Evolutionary conservation across 2,797 vertebrate genomes (phyloP).

Genomic region (Myotis findleyi): DNA sequence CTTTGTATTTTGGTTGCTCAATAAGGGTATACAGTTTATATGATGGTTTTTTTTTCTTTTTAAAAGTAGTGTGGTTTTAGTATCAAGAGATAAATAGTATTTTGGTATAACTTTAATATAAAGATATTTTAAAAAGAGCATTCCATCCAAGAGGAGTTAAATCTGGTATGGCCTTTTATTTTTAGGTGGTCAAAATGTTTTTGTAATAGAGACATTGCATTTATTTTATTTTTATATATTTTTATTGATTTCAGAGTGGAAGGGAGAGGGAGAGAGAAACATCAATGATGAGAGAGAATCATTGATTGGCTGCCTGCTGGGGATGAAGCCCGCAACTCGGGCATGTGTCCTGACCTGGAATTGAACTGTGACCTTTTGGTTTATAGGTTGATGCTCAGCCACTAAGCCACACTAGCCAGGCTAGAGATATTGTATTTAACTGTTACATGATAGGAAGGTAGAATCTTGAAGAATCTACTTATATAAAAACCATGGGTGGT

Average conservation of each 20-base stretch:
- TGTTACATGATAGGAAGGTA: neutral
- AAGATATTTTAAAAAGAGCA: neutral
- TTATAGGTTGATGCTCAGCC: no score
- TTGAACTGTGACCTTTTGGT: no score
- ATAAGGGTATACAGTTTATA: constrained; percentile 21
- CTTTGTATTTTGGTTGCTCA: constrained; percentile 63
- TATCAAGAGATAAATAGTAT: constrained; percentile 16
- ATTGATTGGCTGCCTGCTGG: no score
- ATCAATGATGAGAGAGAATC: no score
- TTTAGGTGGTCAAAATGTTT: constrained; percentile 53
- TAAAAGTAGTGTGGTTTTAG: constrained; percentile 36
- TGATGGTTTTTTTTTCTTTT: constrained; percentile 13
- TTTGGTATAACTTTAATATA: constrained; percentile 36
- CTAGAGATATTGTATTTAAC: neutral
- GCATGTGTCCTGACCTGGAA: no score
- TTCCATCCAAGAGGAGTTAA: constrained; percentile 25
- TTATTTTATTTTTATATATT: no score
- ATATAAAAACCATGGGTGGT: no score
- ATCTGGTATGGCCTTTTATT: constrained; percentile 7
- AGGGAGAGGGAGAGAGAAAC: no score
- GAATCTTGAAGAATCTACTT: neutral
- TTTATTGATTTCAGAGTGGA: no score
- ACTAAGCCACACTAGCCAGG: no score
- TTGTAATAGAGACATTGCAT: neutral
- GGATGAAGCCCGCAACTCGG: no score